Base-by-base conservation (phyloP, 1,140 invertebrate species). In the Neodiprion pinetum region DNA sequence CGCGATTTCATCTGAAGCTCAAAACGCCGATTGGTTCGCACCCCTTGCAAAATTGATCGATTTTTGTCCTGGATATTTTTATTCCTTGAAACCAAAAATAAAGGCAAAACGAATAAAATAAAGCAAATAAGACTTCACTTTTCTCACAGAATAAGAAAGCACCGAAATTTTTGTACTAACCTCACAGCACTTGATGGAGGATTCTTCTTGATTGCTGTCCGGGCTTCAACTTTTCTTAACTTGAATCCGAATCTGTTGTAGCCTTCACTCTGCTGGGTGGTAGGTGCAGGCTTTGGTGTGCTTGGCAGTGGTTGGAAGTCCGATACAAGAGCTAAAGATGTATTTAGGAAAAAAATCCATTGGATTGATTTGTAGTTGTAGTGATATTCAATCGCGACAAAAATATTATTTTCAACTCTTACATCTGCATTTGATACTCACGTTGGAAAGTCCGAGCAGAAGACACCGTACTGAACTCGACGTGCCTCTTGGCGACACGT, bases 1-100 rank as follows among this genome's bases (percentile, higher is more conserved):
- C 89, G 87, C 67, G 84, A 78, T 67, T 89, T 84, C 92, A 93
- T 93, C 79, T 92, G 90, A 48, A 93, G 78, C 72, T 93, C 91
- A 76, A 93, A 93, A n/a, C 92, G 86, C 48, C 92, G 87, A 86
- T 93, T 93, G 0, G 90, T 91, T 12, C 92, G 85, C 0, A 93
- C 91, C 3, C 91, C 92, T 47, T 90, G 90, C 0, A 93, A 88
- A 3, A 89, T 75, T 5, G 85, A 87, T 72, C 90, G 83, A 49
- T 81, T 88, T 0, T 73, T 67, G 76, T 71, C n/a, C 28, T 70
- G 49, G 23, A 17, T 40, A 53, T 53, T 77, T 74, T n/a, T 76
- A 76, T 50, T 11, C 79, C 67, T 40, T 65, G 8, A 73, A 70
- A 17, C 67, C n/a, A 68, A 74, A 48, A 10, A 9, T 1, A 72